Evolutionary conservation across 2,888 invertebrate species (phyloP), one percentile per base, ranked within the genome.

Genomic region (Meteorus cinctellus): DNA sequence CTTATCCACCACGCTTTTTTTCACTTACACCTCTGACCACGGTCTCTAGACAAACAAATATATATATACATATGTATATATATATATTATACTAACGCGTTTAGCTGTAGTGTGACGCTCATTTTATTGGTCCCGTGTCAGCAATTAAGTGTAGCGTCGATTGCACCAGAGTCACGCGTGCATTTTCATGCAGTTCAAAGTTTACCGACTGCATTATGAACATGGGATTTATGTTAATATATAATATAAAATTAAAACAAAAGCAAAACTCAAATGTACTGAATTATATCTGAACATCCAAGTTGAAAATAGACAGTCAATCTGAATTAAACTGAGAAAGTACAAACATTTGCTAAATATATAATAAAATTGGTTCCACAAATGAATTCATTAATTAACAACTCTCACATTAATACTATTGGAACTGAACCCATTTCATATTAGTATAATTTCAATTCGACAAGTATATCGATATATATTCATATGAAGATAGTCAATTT

Each of bases 101-200:
- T 59, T 36, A 6, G 55, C 19, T 5, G n/a, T 55, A 4, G 55
- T 19, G 48, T 68, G 76, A 78, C 66, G 73, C 77, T 74, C 71
- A 78, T 79, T 86, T 86, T 84, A 86, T 84, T 81, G 81, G 85
- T 78, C 80, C 77, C 81, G 74, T 79, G 79, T 68, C 81, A 79
- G 82, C 83, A 84, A 86, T 86, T 86, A 86, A 82, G 81, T 77
- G 19, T 19, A 82, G 81, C 81, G 81, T 82, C 81, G 72, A 81
- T 74, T 77, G 80, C 83, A 83, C 82, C 83, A 78, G 82, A 82
- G 83, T 84, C 82, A 85, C 62, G 59, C 60, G 29, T 34, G 34
- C 31, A 34, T 34, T 59, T 69, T 55, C 55, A 19, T 19, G 19
- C 19, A 1, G 19, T 55, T 55, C n/a, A 48, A 55, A 55, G 31